phyloP scores from a whole-genome alignment of 1,140 invertebrate genomes.

The Hyles vespertilio region DNA sequence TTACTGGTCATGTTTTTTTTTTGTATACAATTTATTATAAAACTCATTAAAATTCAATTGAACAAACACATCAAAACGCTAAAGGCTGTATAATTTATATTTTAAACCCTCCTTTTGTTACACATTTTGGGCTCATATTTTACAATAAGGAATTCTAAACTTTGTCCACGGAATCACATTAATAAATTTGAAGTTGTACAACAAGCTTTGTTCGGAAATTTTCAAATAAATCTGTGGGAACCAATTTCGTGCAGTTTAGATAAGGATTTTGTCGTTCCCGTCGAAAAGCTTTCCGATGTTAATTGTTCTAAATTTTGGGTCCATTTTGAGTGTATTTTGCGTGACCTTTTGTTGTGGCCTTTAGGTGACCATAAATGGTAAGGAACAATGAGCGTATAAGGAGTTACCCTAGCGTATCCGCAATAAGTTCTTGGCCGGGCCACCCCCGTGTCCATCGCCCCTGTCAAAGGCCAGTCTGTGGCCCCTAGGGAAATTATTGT shows the following conservation, averaged over 20 bases:
- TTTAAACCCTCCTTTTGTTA: too few relatives aligned
- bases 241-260: slow-evolving; percentile 33
- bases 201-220: slow-evolving; percentile 27
- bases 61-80: too few relatives aligned
- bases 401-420: slow-evolving; percentile 59
- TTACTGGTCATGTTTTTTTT: too few relatives aligned
- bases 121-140: too few relatives aligned
- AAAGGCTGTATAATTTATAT: too few relatives aligned
- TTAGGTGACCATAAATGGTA: slow-evolving; percentile 70
- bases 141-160: too few relatives aligned
- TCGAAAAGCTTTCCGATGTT: slow-evolving; percentile 39
- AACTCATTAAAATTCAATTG: too few relatives aligned
- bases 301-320: slow-evolving; percentile 52
- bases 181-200: too few relatives aligned
- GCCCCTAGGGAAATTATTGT: slow-evolving; percentile 72
- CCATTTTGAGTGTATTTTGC: slow-evolving; percentile 32
- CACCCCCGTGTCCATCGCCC: slow-evolving; percentile 62
- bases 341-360: slow-evolving; percentile 57
- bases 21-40: too few relatives aligned
- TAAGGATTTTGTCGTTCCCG: slow-evolving; percentile 29
- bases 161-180: too few relatives aligned
- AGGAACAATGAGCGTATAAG: slow-evolving; percentile 63
- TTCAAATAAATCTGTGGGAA: slow-evolving; percentile 32
- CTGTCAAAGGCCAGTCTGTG: slow-evolving; percentile 64
- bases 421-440: slow-evolving; percentile 54